Evolutionary conservation across 1,140 invertebrate genomes (phyloP), one percentile per base, ranked within the genome.

Genomic region (Anthonomus grandis): DNA sequence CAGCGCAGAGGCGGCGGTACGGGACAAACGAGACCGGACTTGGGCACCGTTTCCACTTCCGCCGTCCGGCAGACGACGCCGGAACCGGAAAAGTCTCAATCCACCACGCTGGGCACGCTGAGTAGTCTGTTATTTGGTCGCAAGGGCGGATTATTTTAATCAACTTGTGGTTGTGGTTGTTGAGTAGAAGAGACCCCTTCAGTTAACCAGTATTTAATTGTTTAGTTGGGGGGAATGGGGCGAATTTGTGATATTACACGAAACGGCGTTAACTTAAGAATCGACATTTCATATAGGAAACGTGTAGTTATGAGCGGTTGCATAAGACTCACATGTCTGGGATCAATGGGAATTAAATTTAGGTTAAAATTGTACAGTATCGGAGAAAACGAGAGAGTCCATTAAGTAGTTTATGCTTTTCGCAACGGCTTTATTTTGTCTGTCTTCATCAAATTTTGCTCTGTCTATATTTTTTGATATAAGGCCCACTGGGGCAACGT

Each of bases 121-220:
- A 90, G 87, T 75, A 85, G 85, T 17, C 77, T 91, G 61, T 76
- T 91, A 9, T 91, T 91, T 71, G 89, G 89, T 22, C 78, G 89
- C 48, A 91, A 91, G 68, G 89, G 89, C 38, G 89, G 89, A 12
- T 78, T 90, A 60, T 79, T 90, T 59, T 90, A 84, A 61, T 19
- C 23, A 42, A 31, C n/a, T 8, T 6, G 27, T 31, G 6, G 6
- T 8, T 6, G 6, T 31, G 27, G 27, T 31, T n/a, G n/a, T 31
- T n/a, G 27, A 6, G n/a, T 6, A n/a, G 27, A 31, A 31, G 27
- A n/a, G 27, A n/a, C n/a, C 18, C 13, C 5, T 13, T 8, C 2
- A 21, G 39, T 10, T 42, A 21, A 21, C 18, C 27, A 31, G 6
- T 31, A 6, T 6, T 42, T 42, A n/a, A 10, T 4, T 42, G 4